Evolutionary conservation across 2,113 vertebrate species (phyloP), one percentile per base, ranked within the genome.

Genomic region (Lasiurus borealis): DNA sequence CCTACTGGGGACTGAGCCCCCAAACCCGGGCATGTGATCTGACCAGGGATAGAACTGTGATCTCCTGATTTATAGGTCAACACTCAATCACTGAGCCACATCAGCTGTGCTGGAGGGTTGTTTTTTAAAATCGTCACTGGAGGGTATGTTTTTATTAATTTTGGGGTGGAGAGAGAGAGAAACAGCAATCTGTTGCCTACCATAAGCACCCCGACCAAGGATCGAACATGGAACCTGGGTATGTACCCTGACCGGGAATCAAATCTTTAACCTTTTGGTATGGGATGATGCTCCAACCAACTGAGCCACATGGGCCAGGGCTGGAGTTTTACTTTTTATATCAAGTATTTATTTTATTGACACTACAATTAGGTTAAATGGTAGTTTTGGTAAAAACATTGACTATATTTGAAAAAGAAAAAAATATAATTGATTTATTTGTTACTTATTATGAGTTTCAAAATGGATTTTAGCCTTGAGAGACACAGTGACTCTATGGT

Each of bases 311-410:
- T 31, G 27, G 62, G 62, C 62, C 64, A n/a, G 64, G 64, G 64
- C 64, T 68, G 64, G 64, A 68, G 64, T 68, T 85, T 96, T 95
- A 52, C 11, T 81, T 95, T 92, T 90, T 68, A n/a, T 89, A 44
- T 69, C 16, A 83, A 69, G 8, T 86, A 40, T 83, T 89, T 78
- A 71, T 86, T 83, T 90, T 88, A 83, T 77, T 93, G 40, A 76
- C 5, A 14, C 29, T 81, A 52, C 78, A 40, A 78, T 68, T 90
- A 29, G 73, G 73, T 83, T 86, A 73, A 73, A 29, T 64, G 62
- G 4, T 52, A 44, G 40, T 85, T 94, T 84, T 95, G 31, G 44
- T 84, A 9, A 71, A 68, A 92, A 78, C n/a, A 59, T 73, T 27
- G 29, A 36, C 29, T 71, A 71, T 85, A 66, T 44, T 25, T 81